Base-by-base conservation (phyloP, 2,113 vertebrate species). In the Halichoerus grypus region DNA sequence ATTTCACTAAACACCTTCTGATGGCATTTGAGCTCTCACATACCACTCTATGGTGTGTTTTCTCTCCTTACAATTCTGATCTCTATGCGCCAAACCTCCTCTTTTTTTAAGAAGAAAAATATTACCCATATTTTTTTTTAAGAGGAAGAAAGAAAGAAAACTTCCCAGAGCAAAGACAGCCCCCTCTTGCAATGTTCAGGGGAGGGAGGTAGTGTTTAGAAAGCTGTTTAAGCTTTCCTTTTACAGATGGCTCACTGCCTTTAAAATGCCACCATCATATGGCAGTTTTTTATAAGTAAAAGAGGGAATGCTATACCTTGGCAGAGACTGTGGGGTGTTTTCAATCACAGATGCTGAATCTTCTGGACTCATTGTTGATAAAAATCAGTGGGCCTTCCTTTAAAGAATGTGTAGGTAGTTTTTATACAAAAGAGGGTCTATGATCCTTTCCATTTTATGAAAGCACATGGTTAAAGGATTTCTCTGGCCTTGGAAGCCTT, bases 201-300 rank as follows among this genome's bases (percentile, higher is more conserved):
- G 72, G 15, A 16, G 33, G 21, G 53, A n/a, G 42, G 36, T 1
- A 8, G 61, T 1, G 4, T 63, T 81, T 51, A 26, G 42, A 53
- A 63, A 76, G 69, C 53, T n/a, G 24, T 22, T 16, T 1, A 36
- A 24, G 31, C 39, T 84, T 49, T 55, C 14, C 19, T 63, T 16
- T 36, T 8, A 3, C 4, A 31, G 16, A 12, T 15, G 86, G 15
- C 4, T 59, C 79, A 12, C 36, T 55, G 7, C 31, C 49, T 77
- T 19, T 13, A 13, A 53, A 84, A 9, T 57, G 28, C 14, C 57
- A 36, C 3, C 0, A 3, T 14, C 11, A 3, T 1, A 21, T 0
- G 3, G 5, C 33, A 5, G 15, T 26, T 67, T 84, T 84, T 33
- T 67, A 55, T 83, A 49, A 72, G 31, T 26, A 63, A 63, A 28